A percentile compares a stretch with the other conserved stretches of the same genome.
Conservation (phyloP, 1,140 invertebrate species). For the Brachionus rubens region DNA sequence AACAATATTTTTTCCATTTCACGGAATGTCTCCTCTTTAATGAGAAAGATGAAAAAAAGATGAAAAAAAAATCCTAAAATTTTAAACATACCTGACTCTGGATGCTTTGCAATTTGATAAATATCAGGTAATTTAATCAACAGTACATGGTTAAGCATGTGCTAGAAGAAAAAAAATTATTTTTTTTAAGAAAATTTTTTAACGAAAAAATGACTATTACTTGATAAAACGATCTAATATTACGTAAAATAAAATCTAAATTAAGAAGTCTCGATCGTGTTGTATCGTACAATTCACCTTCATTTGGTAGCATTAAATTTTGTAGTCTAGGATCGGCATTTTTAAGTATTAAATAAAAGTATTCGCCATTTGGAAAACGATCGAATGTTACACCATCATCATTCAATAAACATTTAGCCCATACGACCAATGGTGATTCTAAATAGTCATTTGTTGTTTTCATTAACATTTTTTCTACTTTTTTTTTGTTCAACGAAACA, state of each 20-base stretch:
- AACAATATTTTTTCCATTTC: slow-evolving; percentile 37
- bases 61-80: neutral
- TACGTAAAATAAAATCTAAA: slow-evolving; percentile 43
- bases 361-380: slow-evolving; percentile 21
- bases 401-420: slow-evolving; percentile 4
- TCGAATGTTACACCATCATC: neutral
- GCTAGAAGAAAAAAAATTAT: neutral
- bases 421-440: neutral
- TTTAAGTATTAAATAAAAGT: slow-evolving; percentile 28
- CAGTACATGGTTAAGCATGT: neutral
- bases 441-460: slow-evolving; percentile 3
- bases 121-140: slow-evolving; percentile 22
- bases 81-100: slow-evolving; percentile 11
- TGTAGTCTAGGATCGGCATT: slow-evolving; percentile 20
- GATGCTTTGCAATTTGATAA: slow-evolving; percentile 32
- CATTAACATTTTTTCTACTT: neutral
- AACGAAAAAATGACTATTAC: neutral
- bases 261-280: slow-evolving; percentile 14
- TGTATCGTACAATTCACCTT: neutral
- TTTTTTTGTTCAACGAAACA: neutral
- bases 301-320: slow-evolving; percentile 16
- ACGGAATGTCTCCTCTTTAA: neutral
- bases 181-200: neutral
- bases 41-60: neutral
- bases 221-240: slow-evolving; percentile 43